These are phyloP conservation scores for Luperina testacea DNA, from an alignment of 2,888 invertebrate genomes.

Conservation along the genomic window DNA sequence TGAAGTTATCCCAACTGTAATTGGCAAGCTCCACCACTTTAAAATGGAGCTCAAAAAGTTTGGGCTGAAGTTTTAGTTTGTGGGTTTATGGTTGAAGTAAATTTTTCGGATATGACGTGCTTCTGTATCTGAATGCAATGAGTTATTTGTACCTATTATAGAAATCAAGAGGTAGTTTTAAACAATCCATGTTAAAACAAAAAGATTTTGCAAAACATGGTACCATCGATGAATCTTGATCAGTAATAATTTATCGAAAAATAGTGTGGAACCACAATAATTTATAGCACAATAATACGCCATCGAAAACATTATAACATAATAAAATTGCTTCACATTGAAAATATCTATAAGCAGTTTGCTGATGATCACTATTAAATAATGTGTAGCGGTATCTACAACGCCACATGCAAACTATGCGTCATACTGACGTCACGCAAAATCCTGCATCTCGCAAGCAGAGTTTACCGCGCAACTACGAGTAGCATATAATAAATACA, in stretches of 20 bases:
- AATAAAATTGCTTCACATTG: too few relatives aligned
- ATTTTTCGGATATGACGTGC: background rate
- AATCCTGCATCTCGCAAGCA: too few relatives aligned
- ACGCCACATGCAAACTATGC: too few relatives aligned
- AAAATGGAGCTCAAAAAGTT: conserved; percentile 22
- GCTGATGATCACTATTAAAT: too few relatives aligned
- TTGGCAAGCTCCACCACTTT: conserved; percentile 33
- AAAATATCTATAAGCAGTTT: too few relatives aligned
- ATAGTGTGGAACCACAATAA: background rate
- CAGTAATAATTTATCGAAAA: background rate
- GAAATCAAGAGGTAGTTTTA: background rate
- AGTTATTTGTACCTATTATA: background rate
- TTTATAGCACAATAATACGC: background rate
- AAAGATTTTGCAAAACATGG: background rate
- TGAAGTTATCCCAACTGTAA: conserved; percentile 45
- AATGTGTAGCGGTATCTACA: too few relatives aligned
- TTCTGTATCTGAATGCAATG: background rate
- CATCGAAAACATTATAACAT: background rate
- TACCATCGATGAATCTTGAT: background rate
- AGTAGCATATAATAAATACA: too few relatives aligned
- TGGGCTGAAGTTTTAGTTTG: conserved; percentile 1
- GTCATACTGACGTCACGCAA: too few relatives aligned
- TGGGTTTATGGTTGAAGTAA: background rate
- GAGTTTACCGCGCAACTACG: too few relatives aligned
- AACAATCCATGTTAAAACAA: background rate